Conservation (phyloP, 2,113 vertebrate species). For the Otocyon megalotis region DNA sequence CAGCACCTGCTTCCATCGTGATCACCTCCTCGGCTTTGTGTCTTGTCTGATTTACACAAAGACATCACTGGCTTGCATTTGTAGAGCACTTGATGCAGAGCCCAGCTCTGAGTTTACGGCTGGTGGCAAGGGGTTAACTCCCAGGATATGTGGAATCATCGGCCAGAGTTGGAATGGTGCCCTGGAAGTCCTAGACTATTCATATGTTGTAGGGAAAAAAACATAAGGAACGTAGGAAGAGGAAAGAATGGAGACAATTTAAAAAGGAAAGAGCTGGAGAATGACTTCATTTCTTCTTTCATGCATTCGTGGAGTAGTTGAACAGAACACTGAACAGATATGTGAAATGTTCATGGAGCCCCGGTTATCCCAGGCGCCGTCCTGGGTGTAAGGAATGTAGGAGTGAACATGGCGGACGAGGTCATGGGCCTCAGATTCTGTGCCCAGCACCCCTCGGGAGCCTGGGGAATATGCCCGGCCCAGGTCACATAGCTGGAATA, state of each 20-base stretch:
- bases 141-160: not conserved
- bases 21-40: not conserved
- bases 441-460: not conserved
- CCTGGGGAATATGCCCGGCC: not conserved
- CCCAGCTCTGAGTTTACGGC: not conserved
- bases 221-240: not conserved
- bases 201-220: not conserved
- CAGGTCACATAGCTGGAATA: slow-evolving; percentile 57
- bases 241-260: not conserved
- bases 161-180: not conserved
- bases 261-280: slow-evolving; percentile 5
- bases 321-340: not conserved
- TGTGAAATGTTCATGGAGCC: not conserved
- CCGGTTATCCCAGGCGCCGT: not conserved
- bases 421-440: not conserved
- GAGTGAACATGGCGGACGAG: not conserved
- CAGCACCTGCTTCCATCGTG: not conserved
- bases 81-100: not conserved
- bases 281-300: not conserved
- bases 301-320: too few relatives aligned
- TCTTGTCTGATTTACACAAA: not conserved
- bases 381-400: not conserved
- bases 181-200: not conserved
- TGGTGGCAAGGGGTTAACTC: not conserved
- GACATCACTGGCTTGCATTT: not conserved